A percentile compares a stretch with the other conserved stretches of the same genome.
These are phyloP conservation scores for Odontothrips loti DNA, from an alignment of 2,888 invertebrate genomes.

Conservation along the genomic window DNA sequence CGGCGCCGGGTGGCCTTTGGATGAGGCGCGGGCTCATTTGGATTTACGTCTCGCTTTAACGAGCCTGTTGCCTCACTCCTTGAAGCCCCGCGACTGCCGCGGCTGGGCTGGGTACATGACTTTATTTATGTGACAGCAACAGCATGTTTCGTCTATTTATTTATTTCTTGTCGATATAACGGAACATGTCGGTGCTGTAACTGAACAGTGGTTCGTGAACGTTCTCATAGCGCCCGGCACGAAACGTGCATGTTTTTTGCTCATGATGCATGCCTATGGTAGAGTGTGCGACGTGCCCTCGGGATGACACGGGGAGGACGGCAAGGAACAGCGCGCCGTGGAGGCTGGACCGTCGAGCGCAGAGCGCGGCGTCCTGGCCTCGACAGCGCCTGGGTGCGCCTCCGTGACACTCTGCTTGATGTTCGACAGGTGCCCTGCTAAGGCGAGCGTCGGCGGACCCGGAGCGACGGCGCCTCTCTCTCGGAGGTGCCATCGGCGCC, in stretches of 20 bases:
- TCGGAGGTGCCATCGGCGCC: conserved; percentile 59
- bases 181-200: no score
- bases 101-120: background rate
- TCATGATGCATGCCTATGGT: background rate
- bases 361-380: background rate
- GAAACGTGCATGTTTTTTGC: background rate
- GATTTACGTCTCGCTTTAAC: background rate
- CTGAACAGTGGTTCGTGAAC: no score
- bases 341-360: no score
- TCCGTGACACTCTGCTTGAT: background rate
- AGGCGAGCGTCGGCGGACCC: conserved; percentile 72
- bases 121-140: background rate
- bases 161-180: no score
- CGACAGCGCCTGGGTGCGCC: background rate
- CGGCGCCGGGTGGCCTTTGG: background rate
- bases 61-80: background rate
- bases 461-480: conserved; percentile 70
- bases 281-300: background rate
- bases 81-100: background rate
- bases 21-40: background rate
- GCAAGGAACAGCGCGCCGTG: no score
- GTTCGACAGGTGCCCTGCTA: conserved; percentile 64
- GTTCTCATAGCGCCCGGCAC: background rate
- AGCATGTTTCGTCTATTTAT: no score
- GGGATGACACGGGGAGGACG: no score